Evolutionary conservation across 2,113 vertebrate species (phyloP), one percentile per base, ranked within the genome.

Genomic region (Scatophagus argus): DNA sequence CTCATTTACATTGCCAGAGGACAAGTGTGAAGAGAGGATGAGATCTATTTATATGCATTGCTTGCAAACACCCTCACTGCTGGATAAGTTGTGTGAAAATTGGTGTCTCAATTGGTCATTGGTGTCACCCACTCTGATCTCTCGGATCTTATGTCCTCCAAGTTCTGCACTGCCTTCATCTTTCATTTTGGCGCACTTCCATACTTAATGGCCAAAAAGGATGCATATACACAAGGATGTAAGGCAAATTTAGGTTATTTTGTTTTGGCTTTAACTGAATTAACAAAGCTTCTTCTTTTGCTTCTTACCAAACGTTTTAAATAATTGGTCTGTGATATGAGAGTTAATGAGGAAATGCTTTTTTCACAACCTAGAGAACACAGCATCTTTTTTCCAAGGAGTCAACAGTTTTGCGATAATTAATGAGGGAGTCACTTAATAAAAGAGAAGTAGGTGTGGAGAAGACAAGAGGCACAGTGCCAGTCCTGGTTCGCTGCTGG

Each of bases 31-130:
- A 71, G 70, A 81, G 64, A 74, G 71, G 54, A 81, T 75, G 38
- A 31, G 55, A 65, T 54, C 47, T 49, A 82, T 88, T 87, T 80
- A 49, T 83, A 79, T 78, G 62, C 75, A 89, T 84, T 81, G 51
- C 75, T 10, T 72, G 72, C 38, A 67, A 4, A 44, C 32, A 51
- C 44, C 36, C 41, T 69, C 12, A 25, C 63, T 71, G 52, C 43
- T 60, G 39, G 34, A 36, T 62, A 65, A 66, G 55, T 27, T 75
- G 69, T 47, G 61, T 68, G 36, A 60, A 83, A 68, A 77, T 64
- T 46, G 31, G 46, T 55, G 39, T 77, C 44, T 59, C 23, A 80
- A 49, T 47, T 72, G 76, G 39, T 66, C 11, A 21, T 51, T 46
- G 51, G 46, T 67, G 59, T 77, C 16, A 10, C 17, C 52, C 58